phyloP scores from a whole-genome alignment of 2,113 vertebrate species.

The Crotalus helleri region DNA sequence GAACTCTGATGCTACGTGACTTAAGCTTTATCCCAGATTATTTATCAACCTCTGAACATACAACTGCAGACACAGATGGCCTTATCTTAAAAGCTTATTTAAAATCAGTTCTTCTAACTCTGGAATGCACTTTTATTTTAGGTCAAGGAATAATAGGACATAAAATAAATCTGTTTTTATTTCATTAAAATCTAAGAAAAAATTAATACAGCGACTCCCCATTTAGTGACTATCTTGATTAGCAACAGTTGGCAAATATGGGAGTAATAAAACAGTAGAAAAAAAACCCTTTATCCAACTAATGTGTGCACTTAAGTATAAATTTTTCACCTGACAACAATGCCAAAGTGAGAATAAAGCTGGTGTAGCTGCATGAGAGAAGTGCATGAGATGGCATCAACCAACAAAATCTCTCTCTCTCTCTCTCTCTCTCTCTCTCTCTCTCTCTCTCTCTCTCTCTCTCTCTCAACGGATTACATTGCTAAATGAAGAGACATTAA shows the following conservation, averaged over 20 bases:
- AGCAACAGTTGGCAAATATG: background rate
- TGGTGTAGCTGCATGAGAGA: background rate
- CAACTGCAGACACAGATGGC: slow-evolving; percentile 69
- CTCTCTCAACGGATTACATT: background rate
- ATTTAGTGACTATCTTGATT: background rate
- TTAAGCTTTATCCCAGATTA: slow-evolving; percentile 89
- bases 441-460: background rate
- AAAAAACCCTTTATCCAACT: background rate
- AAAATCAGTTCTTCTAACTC: slow-evolving; percentile 28
- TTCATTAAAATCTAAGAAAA: background rate
- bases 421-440: background rate
- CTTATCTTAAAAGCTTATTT: slow-evolving; percentile 53
- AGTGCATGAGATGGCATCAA: background rate
- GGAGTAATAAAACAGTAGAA: background rate
- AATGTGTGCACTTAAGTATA: background rate
- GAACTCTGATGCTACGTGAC: slow-evolving; percentile 53
- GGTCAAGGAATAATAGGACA: background rate
- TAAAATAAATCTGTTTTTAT: background rate
- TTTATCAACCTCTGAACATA: slow-evolving; percentile 52
- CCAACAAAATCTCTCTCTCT: background rate
- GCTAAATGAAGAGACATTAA: background rate
- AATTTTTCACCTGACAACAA: background rate
- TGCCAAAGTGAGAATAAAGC: background rate
- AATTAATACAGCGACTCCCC: background rate
- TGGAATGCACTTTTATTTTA: background rate